A percentile compares a stretch with the other conserved stretches of the same genome.
Evolutionary conservation across 1,140 invertebrate genomes (phyloP).

Genomic region (Pachyrhynchus sulphureomaculatus): DNA sequence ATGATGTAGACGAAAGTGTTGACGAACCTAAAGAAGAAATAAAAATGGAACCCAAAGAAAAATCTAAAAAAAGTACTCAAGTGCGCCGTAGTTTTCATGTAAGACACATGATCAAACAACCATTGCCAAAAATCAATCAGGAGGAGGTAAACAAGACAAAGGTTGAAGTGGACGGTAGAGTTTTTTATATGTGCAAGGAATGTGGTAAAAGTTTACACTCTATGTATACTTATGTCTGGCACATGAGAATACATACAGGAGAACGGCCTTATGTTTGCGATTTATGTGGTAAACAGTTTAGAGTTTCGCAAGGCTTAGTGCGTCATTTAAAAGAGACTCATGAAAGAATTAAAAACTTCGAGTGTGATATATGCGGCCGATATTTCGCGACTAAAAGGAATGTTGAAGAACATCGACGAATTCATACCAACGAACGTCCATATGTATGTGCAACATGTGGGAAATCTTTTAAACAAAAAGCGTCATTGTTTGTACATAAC

Average conservation of each 20-base stretch:
- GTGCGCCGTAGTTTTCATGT: not conserved
- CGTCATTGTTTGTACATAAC: slow-evolving; percentile 58
- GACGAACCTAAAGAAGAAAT: not conserved
- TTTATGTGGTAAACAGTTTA: slow-evolving; percentile 73
- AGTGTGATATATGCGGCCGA: slow-evolving; percentile 58
- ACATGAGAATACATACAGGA: slow-evolving; percentile 68
- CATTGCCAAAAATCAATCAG: slow-evolving; percentile 44
- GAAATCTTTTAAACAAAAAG: slow-evolving; percentile 60
- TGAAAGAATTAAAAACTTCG: slow-evolving; percentile 59
- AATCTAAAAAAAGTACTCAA: not conserved
- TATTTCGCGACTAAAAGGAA: slow-evolving; percentile 57
- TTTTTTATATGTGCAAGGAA: slow-evolving; percentile 59
- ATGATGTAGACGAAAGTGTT: not conserved
- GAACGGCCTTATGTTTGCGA: slow-evolving; percentile 73
- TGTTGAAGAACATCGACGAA: slow-evolving; percentile 52
- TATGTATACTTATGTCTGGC: slow-evolving; percentile 61
- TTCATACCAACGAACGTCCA: slow-evolving; percentile 54
- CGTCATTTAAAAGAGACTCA: slow-evolving; percentile 66
- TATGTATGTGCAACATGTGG: slow-evolving; percentile 61
- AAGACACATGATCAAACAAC: slow-evolving; percentile 5
- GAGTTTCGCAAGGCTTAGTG: slow-evolving; percentile 61
- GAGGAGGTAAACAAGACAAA: slow-evolving; percentile 51
- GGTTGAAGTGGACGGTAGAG: slow-evolving; percentile 52
- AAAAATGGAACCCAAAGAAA: not conserved
- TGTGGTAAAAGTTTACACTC: slow-evolving; percentile 64